Percentiles rank a stretch among this genome's conserved stretches.
Conservation (phyloP, 2,113 vertebrate genomes). For the Amazona guildingii region DNA sequence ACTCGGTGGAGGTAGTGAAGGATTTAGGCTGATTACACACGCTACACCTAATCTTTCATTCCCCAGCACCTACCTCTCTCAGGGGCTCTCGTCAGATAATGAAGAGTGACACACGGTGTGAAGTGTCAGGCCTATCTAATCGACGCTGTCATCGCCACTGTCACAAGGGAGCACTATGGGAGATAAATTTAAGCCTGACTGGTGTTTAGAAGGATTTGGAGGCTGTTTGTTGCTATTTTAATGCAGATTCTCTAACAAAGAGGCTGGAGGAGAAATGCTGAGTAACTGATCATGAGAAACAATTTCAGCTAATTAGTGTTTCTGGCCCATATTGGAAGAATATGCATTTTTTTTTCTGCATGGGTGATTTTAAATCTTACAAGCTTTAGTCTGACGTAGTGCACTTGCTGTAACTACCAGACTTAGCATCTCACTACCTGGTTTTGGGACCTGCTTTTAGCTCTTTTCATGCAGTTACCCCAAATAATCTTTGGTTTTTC, state of each 20-base stretch:
- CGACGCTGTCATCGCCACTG: slow-evolving; percentile 13
- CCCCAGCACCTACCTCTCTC: slow-evolving; percentile 17
- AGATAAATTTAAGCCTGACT: slow-evolving; percentile 24
- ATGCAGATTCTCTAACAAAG: slow-evolving; percentile 31
- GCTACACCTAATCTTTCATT: slow-evolving; percentile 35
- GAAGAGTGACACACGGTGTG: slow-evolving; percentile 25
- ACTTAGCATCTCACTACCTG: not conserved
- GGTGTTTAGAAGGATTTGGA: slow-evolving; percentile 11
- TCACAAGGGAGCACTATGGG: slow-evolving; percentile 20
- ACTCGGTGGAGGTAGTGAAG: not conserved
- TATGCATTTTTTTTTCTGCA: not conserved
- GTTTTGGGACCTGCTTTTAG: not conserved
- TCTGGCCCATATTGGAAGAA: not conserved
- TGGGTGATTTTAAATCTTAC: not conserved
- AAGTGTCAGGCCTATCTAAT: slow-evolving; percentile 44
- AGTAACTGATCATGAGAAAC: slow-evolving; percentile 32
- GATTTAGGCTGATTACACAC: slow-evolving; percentile 38
- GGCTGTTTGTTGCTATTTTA: slow-evolving; percentile 55
- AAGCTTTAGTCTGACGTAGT: not conserved
- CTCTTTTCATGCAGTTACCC: not conserved
- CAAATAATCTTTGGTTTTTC: slow-evolving; percentile 45
- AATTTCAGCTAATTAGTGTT: slow-evolving; percentile 27
- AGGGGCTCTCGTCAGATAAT: not conserved
- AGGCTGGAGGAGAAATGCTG: slow-evolving; percentile 18
- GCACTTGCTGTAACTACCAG: not conserved